These are phyloP conservation scores for Leptoteleia sp. DNA, from an alignment of 1,140 invertebrate genomes.

Conservation along the genomic window DNA sequence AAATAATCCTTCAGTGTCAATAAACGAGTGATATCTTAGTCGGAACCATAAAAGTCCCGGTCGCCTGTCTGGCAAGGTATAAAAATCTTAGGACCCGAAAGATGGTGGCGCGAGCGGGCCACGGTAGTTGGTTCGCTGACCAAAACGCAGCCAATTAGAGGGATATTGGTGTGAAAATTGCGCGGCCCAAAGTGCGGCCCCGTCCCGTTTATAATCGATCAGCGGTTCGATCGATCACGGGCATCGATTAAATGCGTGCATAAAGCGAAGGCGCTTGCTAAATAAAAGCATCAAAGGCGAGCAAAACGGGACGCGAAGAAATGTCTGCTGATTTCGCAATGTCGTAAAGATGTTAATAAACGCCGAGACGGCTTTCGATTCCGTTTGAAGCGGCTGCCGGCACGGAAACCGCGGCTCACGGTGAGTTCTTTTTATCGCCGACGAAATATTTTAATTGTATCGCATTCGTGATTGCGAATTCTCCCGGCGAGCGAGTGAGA, in stretches of 20 bases:
- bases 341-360: conserved; percentile 67
- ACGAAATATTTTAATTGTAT: conserved; percentile 68
- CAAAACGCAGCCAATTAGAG: no score
- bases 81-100: no score
- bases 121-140: no score
- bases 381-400: conserved; percentile 64
- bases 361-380: conserved; percentile 59
- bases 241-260: conserved; percentile 9
- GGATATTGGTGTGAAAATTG: no score
- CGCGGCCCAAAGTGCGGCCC: no score
- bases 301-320: conserved; percentile 52
- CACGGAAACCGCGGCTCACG: conserved; percentile 63
- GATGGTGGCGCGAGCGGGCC: no score
- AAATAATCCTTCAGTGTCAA: no score
- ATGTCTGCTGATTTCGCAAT: conserved; percentile 56
- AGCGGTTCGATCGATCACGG: conserved; percentile 14
- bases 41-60: no score
- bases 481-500: conserved; percentile 59
- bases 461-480: conserved; percentile 65
- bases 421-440: conserved; percentile 64
- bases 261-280: not conserved
- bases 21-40: no score
- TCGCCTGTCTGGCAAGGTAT: no score
- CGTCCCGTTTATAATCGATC: not conserved
- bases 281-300: conserved; percentile 40